Base-by-base conservation (phyloP, 2,797 vertebrate species). In the Cirrhinus mrigala region DNA sequence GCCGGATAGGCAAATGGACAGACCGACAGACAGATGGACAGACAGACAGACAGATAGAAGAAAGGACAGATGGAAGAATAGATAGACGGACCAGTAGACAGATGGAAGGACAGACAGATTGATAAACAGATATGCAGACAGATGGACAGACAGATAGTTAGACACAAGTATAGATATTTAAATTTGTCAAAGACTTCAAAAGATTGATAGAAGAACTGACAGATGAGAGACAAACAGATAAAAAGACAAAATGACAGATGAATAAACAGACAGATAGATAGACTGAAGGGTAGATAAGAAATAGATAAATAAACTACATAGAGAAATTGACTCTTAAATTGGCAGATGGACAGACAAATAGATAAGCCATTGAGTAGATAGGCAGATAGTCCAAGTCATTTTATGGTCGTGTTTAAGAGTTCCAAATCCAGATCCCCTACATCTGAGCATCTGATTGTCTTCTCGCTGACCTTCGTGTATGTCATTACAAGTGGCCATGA, bases 401-500 rank as follows among this genome's bases (percentile, higher is more conserved):
- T 37, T 56, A 27, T 27, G 33, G 29, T 22, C 6, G 7, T 37
- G 75, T 76, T 76, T 27, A 76, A 37, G 5, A 58, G 52, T 77
- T 16, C 9, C 74, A 56, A 10, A 56, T 22, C 11, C 58, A 62
- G 20, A 29, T 79, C n/a, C 62, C 15, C 52, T 58, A 33, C 22
- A 74, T 79, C 60, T 69, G 44, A 69, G 64, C 68, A 62, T 62
- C 37, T 15, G 29, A 37, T 50, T 37, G 27, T 76, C 62, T 48
- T 84, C 50, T 68, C 3, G 8, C 46, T 83, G 74, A 84, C 60
- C 74, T 84, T 69, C 50, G 24, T 79, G 50, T 48, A 22, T 70
- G 64, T 70, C 64, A 33, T 56, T 46, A 58, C 48, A 70, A 69
- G n/a, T 27, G 82, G 37, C 18, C 2, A 1, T 76, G 56, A 74